A percentile compares a stretch with the other conserved stretches of the same genome.
Conservation (phyloP, 2,888 invertebrate species). For the Holacanthella duospinosa region DNA sequence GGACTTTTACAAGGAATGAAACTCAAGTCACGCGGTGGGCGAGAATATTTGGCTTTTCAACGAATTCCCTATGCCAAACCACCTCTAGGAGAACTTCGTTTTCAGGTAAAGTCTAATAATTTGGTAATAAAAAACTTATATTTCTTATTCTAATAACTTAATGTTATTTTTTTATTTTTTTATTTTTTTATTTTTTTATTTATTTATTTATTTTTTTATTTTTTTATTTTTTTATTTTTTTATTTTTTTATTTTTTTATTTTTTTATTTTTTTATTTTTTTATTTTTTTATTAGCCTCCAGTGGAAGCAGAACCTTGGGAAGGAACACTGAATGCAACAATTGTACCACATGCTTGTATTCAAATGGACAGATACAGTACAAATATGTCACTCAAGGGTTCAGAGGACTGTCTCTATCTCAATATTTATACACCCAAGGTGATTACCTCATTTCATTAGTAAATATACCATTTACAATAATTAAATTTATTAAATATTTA, state of each 20-base stretch:
- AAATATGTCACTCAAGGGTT: constrained; percentile 12
- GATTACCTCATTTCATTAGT: no score
- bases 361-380: constrained; percentile 23
- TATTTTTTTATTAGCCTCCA: constrained; percentile 14
- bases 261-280: not conserved
- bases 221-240: no score
- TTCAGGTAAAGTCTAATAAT: no score
- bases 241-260: no score
- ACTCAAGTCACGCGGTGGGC: constrained; percentile 14
- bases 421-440: constrained; percentile 28
- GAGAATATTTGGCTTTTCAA: constrained; percentile 13
- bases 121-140: no score
- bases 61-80: constrained; percentile 19
- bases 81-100: constrained; percentile 14
- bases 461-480: not conserved
- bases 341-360: constrained; percentile 18
- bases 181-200: no score
- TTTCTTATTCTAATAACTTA: no score
- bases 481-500: not conserved
- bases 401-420: constrained; percentile 25
- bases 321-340: constrained; percentile 18
- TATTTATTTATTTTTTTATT: no score
- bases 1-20: constrained; percentile 9
- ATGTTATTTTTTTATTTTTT: no score
- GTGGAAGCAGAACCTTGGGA: constrained; percentile 22